Base-by-base conservation (phyloP, 2,888 invertebrate genomes). In the Scaptomyza flava region DNA sequence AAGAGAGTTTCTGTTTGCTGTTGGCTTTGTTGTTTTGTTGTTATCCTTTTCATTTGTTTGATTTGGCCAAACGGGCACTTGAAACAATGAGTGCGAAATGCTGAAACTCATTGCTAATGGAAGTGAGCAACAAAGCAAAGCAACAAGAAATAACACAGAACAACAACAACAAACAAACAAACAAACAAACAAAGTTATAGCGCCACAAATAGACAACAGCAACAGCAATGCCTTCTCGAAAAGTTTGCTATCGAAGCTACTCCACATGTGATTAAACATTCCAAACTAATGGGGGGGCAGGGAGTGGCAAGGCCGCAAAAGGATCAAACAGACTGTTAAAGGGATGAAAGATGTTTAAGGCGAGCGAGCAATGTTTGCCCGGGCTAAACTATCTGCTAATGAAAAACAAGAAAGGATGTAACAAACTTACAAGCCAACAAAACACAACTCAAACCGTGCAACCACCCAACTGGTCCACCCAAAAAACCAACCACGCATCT, bases 301-400 rank as follows among this genome's bases (percentile, higher is more conserved):
- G 2, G 8, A 23, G 46, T 17, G 50, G 36, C 50, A 17, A 42
- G 45, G 60, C 60, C 53, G 47, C 50, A 75, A 61, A 56, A 41
- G 66, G 68, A 76, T 72, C 79, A 79, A 77, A 77, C 68, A 65
- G 74, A 63, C 75, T 68, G 63, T 41, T 33, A 78, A 77, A 52
- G 68, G 79, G 76, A 51, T 71, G 77, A 74, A 73, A 47, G 61
- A 51, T 50, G 47, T 52, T n/a, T 23, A 12, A 50, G 47, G 1
- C 6, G 20, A 8, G 7, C 48, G 14, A 12, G 12, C 12, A 9
- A 12, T 56, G 50, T 69, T 56, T 65, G 59, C 62, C 42, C 47
- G 31, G 47, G 34, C 62, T 52, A 72, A 68, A 81, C 74, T 79
- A 81, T 71, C 78, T 71, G 74, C 66, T 77, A 80, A 81, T 81